Evolutionary conservation across 2,113 vertebrate species (phyloP), one percentile per base, ranked within the genome.

Genomic region (Desmodus rotundus): DNA sequence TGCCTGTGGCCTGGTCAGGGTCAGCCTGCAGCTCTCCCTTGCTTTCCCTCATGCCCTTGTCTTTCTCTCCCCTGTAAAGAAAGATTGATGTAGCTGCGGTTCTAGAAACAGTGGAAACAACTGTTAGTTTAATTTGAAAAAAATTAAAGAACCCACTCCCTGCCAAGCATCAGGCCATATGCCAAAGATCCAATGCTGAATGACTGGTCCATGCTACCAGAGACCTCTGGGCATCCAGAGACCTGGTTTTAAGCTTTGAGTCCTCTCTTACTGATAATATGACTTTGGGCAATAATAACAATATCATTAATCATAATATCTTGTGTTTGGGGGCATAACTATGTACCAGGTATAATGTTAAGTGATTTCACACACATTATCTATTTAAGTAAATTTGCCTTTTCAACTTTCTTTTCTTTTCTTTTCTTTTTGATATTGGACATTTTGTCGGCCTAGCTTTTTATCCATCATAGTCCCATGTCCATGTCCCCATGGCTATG

Each of bases 71-170:
- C 54, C 33, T 81, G 4, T 20, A 24, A 52, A 80, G 82, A 90
- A 93, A 87, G 36, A 65, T 11, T 9, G 43, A 41, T 56, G 13
- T 78, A 82, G 45, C 41, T 83, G 3, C 61, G n/a, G 52, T n/a
- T 94, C 56, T 86, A 94, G 45, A 91, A 81, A 87, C 14, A 73
- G 50, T 67, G 50, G 84, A 89, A 78, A 91, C 13, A 77, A 52
- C 28, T 70, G 7, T 58, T 82, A n/a, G 9, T 63, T 93, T 86
- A 41, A 52, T 91, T 63, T 13, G 12, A 61, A 63, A 81, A 74
- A 95, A 36, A 52, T 33, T 12, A 56, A 85, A 52, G 43, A 52
- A 17, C 24, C 17, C 63, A 52, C 33, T 91, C 26, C 22, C 31
- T 87, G 63, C 38, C 41, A 81, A 78, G 52, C 54, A 50, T 10